These are phyloP conservation scores for Tenthredo distinguenda DNA, from an alignment of 2,888 invertebrate species.

Conservation along the genomic window DNA sequence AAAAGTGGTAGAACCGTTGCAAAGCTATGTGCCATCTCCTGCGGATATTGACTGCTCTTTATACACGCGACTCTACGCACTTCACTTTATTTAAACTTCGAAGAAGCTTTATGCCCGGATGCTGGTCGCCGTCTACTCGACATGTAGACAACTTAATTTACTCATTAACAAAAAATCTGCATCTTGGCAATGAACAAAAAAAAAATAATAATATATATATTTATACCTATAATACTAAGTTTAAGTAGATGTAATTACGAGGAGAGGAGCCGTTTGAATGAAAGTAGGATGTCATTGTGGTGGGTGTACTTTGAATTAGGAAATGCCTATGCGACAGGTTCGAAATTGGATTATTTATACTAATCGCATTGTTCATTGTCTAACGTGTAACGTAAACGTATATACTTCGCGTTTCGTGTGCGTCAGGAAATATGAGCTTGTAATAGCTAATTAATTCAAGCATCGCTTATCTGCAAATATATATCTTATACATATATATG, in stretches of 20 bases:
- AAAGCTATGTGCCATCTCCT: conserved; percentile 39
- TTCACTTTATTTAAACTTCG: neutral
- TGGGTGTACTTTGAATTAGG: neutral
- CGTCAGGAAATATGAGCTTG: neutral
- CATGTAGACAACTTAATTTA: neutral
- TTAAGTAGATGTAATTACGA: conserved; percentile 12
- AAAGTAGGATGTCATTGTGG: conserved; percentile 18
- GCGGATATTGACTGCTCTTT: conserved; percentile 39
- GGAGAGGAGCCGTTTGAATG: conserved; percentile 25
- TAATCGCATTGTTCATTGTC: conserved; percentile 23
- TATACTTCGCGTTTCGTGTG: neutral
- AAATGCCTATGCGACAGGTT: neutral
- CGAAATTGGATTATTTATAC: conserved; percentile 38
- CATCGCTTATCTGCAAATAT: conserved; percentile 27
- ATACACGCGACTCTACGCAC: neutral
- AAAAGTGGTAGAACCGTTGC: conserved; percentile 58
- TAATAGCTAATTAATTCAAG: conserved; percentile 24
- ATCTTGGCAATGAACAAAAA: neutral
- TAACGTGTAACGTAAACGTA: neutral
- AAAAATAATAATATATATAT: neutral
- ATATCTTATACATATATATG: neutral
- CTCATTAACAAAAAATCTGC: neutral
- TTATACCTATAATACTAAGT: neutral
- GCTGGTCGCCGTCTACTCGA: neutral
- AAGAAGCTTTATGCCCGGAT: neutral